Evolutionary conservation across 2,797 vertebrate species (phyloP), one percentile per base, ranked within the genome.

Genomic region (Bryconaethiops microstoma): DNA sequence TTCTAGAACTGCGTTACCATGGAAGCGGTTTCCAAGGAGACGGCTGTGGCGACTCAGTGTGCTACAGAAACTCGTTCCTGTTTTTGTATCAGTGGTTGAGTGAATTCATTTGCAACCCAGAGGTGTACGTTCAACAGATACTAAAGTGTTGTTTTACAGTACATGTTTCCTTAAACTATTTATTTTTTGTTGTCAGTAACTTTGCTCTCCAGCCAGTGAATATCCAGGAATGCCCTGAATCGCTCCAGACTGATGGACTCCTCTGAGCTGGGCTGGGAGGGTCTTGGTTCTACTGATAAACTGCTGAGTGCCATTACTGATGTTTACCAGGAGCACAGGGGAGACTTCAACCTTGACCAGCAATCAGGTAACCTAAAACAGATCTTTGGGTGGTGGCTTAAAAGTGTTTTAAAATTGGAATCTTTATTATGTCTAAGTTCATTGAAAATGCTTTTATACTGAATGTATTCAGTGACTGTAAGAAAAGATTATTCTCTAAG

Each of bases 301-400:
- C n/a, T 76, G 16, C 75, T 86, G n/a, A 62, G 2, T 5, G 39
- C 72, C 7, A 59, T 81, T 40, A 42, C 54, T 21, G 48, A 82
- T 13, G 72, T 79, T 70, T 76, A 70, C 64, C 9, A 50, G 64
- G 74, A 82, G 25, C 19, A 54, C 2, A 71, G 7, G 35, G 65
- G 50, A 17, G 23, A 25, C 21, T 23, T 55, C 19, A 48, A 23
- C 12, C 16, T 23, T 14, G 45, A 17, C n/a, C 42, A 16, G 48
- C 48, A 74, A 12, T 39, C 81, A 78, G 84, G 84, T 85, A 77
- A 29, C 12, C 5, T 50, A 17, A 4, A 42, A 2, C 21, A 72
- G 7, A 52, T 5, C 40, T 57, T 8, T 48, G 45, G 8, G 19
- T 62, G 5, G 10, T 45, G 25, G 42, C 54, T 55, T 74, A 55